A percentile compares a stretch with the other conserved stretches of the same genome.
phyloP scores from a whole-genome alignment of 2,113 vertebrate genomes.

The Rafetus swinhoei region DNA sequence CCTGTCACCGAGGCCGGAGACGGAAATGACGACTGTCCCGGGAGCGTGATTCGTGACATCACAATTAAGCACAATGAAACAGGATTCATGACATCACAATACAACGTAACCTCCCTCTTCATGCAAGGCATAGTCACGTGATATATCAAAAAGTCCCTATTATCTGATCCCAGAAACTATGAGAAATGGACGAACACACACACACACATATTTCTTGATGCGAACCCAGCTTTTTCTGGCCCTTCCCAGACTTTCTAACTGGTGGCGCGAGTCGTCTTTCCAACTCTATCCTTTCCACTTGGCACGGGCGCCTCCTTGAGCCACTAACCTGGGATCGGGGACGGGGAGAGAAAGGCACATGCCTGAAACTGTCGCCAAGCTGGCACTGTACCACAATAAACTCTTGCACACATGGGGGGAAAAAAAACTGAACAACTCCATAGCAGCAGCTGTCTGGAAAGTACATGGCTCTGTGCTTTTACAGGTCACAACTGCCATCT shows the following conservation, averaged over 20 bases:
- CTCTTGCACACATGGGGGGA: rapidly evolving
- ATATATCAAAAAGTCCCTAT: background rate
- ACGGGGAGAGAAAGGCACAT: background rate
- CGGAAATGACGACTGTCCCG: background rate
- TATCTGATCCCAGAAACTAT: rapidly evolving
- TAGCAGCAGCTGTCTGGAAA: background rate
- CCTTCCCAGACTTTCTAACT: background rate
- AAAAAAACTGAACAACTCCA: background rate
- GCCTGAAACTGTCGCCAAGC: background rate
- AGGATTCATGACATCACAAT: background rate
- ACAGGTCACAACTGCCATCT: rapidly evolving
- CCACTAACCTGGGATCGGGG: background rate
- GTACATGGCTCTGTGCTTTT: background rate
- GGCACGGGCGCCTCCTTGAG: background rate
- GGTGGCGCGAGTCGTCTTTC: background rate
- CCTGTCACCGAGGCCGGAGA: background rate
- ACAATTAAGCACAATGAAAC: background rate
- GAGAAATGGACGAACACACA: rapidly evolving
- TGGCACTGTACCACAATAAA: background rate
- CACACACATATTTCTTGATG: background rate
- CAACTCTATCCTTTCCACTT: rapidly evolving
- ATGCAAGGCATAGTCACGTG: background rate
- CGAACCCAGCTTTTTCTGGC: background rate
- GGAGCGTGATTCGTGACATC: background rate
- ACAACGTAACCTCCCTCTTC: background rate